Evolutionary conservation across 2,113 vertebrate genomes (phyloP).

Genomic region (Burhinus bistriatus): DNA sequence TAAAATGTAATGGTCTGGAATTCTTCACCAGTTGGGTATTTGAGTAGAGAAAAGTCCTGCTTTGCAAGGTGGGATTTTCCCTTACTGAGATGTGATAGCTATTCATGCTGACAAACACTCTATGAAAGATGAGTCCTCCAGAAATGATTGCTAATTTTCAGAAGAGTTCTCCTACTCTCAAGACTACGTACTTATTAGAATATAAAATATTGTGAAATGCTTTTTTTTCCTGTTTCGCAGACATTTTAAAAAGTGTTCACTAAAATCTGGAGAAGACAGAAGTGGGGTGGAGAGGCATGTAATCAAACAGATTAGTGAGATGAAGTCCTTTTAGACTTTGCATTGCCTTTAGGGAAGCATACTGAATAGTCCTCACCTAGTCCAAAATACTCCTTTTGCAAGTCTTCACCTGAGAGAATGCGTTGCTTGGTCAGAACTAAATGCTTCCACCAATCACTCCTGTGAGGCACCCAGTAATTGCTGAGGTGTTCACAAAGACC

Average conservation of each 20-base stretch:
- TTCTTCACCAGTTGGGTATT: not conserved
- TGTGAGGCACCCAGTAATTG: not conserved
- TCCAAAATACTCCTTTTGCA: not conserved
- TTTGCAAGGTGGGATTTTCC: not conserved
- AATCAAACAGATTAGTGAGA: not conserved
- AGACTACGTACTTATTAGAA: not conserved
- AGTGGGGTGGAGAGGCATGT: rapidly evolving
- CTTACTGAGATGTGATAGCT: not conserved
- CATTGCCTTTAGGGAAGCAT: not conserved
- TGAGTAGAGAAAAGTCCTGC: not conserved
- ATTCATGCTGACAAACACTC: not conserved
- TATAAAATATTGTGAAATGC: not conserved
- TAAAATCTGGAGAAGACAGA: not conserved
- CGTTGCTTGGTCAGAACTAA: rapidly evolving
- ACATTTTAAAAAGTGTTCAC: not conserved
- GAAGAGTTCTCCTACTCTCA: not conserved
- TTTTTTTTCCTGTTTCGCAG: not conserved
- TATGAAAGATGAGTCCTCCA: not conserved
- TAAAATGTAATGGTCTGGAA: not conserved
- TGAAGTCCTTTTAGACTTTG: not conserved
- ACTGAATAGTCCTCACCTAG: not conserved
- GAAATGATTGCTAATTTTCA: not conserved
- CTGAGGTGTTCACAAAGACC: not conserved
- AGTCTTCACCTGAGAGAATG: not conserved
- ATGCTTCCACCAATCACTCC: not conserved